phyloP scores from a whole-genome alignment of 2,797 vertebrate genomes.

The Schizothorax lantsangensis region DNA sequence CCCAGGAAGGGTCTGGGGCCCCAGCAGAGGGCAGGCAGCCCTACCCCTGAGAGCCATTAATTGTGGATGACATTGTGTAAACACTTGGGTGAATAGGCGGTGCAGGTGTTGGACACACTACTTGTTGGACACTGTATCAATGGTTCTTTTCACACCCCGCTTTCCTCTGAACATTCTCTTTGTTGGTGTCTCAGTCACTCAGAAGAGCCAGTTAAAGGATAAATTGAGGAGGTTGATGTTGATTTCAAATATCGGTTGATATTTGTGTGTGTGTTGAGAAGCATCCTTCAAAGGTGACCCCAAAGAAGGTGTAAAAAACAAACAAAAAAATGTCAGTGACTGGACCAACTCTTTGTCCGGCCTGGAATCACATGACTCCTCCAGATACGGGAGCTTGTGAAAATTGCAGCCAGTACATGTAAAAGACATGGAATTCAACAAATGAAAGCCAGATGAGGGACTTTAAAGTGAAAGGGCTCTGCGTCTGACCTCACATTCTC shows the following conservation, averaged over 20 bases:
- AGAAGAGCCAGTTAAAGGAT: constrained; percentile 50
- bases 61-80: constrained; percentile 99
- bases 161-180: constrained; percentile 68
- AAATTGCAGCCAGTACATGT: constrained; percentile 76
- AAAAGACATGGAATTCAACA: constrained; percentile 82
- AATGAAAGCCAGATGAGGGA: constrained; percentile 82
- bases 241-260: constrained; percentile 48
- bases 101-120: constrained; percentile 93
- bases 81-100: constrained; percentile 93
- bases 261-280: constrained; percentile 22
- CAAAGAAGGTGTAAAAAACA: constrained; percentile 28
- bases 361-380: constrained; percentile 55
- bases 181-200: constrained; percentile 45
- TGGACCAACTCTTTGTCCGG: constrained; percentile 38
- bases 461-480: constrained; percentile 73
- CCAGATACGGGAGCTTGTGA: constrained; percentile 73
- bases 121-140: constrained; percentile 74
- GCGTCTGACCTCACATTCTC: constrained; percentile 75
- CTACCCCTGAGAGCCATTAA: constrained; percentile 87
- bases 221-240: constrained; percentile 62
- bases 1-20: constrained; percentile 88
- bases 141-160: constrained; percentile 89
- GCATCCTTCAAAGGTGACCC: neutral
- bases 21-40: constrained; percentile 81
- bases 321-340: neutral